Conservation (phyloP, 2,888 invertebrate species). For the Rhodophaea formosa region DNA sequence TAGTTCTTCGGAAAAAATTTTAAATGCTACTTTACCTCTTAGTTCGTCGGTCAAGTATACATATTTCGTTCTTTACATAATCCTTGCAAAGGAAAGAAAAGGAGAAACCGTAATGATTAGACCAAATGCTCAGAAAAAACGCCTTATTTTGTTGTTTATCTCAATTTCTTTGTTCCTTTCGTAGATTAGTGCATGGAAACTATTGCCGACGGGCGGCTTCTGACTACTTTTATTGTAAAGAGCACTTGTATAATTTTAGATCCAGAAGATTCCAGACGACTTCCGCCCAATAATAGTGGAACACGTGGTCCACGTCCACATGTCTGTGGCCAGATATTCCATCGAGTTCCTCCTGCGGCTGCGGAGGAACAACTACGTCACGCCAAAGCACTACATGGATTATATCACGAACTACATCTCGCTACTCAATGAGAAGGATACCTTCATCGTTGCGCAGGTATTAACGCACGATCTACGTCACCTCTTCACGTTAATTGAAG, state of each 20-base stretch:
- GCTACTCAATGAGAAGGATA: constrained; percentile 87
- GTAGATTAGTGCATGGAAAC: too few species aligned
- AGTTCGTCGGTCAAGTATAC: too few species aligned
- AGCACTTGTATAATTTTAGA: constrained; percentile 63
- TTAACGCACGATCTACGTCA: background rate
- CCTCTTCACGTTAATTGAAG: background rate
- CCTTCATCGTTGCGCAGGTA: constrained; percentile 80
- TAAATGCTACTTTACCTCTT: too few species aligned
- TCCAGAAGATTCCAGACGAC: constrained; percentile 83
- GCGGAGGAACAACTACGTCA: constrained; percentile 91
- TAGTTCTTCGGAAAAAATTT: too few species aligned
- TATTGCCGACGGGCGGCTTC: too few species aligned
- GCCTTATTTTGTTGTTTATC: too few species aligned
- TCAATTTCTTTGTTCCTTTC: too few species aligned
- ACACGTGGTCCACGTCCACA: constrained; percentile 93
- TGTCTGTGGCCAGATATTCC: constrained; percentile 86
- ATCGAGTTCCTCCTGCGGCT: constrained; percentile 86
- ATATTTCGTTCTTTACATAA: too few species aligned
- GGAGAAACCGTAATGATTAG: too few species aligned
- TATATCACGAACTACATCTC: constrained; percentile 89
- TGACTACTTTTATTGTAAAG: too few species aligned
- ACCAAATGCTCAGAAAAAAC: too few species aligned
- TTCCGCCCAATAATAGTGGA: constrained; percentile 87
- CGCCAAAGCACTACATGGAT: constrained; percentile 95
- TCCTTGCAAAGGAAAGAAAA: too few species aligned